Evolutionary conservation across 2,797 vertebrate genomes (phyloP).

Genomic region (Sylvia borin): DNA sequence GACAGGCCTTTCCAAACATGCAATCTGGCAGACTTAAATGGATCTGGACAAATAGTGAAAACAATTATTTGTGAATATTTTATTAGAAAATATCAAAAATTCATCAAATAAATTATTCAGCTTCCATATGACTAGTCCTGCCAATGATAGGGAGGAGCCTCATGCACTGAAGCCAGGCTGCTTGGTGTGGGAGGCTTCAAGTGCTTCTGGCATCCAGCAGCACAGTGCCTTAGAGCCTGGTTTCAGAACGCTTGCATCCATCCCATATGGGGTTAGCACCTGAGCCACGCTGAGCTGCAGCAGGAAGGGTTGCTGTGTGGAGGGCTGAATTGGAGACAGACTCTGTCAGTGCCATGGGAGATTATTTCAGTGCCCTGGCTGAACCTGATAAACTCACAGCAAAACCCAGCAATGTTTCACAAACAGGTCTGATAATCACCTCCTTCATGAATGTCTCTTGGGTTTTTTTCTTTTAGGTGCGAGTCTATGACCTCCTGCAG

Average conservation of each 20-base stretch:
- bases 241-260: not conserved
- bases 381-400: not conserved
- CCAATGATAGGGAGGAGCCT: not conserved
- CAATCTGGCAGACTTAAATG: conserved; percentile 26
- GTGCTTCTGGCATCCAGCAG: not conserved
- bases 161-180: not conserved
- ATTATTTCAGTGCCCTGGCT: not conserved
- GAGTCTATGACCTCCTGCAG: conserved; percentile 87
- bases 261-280: not conserved
- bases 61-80: conserved; percentile 67
- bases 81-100: conserved; percentile 61
- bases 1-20: not conserved
- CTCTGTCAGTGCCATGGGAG: not conserved
- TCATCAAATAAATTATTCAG: conserved; percentile 63
- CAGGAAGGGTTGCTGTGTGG: not conserved
- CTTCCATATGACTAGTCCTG: not conserved
- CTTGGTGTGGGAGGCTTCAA: not conserved
- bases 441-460: not conserved
- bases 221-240: not conserved
- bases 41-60: conserved; percentile 28
- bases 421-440: not conserved
- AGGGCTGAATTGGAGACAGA: not conserved
- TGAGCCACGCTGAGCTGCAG: not conserved
- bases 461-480: conserved; percentile 80
- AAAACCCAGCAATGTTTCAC: not conserved